phyloP scores from a whole-genome alignment of 2,888 invertebrate genomes.

The Tetropium fuscum region DNA sequence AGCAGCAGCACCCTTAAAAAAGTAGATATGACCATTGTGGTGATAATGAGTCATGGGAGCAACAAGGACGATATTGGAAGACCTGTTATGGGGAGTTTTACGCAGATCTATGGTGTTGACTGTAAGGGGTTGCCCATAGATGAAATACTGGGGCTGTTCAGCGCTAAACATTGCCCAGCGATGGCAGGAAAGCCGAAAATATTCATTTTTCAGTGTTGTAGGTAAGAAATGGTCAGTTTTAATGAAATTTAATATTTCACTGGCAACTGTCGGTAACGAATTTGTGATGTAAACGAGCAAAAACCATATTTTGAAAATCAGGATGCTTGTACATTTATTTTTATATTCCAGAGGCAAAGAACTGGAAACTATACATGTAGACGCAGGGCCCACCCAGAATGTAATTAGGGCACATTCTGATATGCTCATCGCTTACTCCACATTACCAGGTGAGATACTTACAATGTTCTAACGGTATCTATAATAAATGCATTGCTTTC shows the following conservation, averaged over 20 bases:
- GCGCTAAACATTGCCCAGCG: slow-evolving; percentile 68
- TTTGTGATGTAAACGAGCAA: no score
- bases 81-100: slow-evolving; percentile 64
- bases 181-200: slow-evolving; percentile 76
- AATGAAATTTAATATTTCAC: no score
- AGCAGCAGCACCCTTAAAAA: slow-evolving; percentile 62
- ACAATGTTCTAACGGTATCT: no score
- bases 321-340: no score
- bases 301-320: no score
- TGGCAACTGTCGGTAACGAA: no score
- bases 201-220: slow-evolving; percentile 80
- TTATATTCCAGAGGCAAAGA: slow-evolving; percentile 53
- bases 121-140: slow-evolving; percentile 67
- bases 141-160: slow-evolving; percentile 72
- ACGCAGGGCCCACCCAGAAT: slow-evolving; percentile 44
- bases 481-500: no score
- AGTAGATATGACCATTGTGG: slow-evolving; percentile 74
- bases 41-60: slow-evolving; percentile 77
- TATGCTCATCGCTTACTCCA: slow-evolving; percentile 76
- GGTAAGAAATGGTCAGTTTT: no score
- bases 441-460: slow-evolving; percentile 68
- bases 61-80: slow-evolving; percentile 52
- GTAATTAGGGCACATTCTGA: slow-evolving; percentile 66
- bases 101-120: slow-evolving; percentile 73
- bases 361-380: slow-evolving; percentile 42